Evolutionary conservation across 2,888 invertebrate species (phyloP).

Genomic region (Troglohyphantes excavatus): DNA sequence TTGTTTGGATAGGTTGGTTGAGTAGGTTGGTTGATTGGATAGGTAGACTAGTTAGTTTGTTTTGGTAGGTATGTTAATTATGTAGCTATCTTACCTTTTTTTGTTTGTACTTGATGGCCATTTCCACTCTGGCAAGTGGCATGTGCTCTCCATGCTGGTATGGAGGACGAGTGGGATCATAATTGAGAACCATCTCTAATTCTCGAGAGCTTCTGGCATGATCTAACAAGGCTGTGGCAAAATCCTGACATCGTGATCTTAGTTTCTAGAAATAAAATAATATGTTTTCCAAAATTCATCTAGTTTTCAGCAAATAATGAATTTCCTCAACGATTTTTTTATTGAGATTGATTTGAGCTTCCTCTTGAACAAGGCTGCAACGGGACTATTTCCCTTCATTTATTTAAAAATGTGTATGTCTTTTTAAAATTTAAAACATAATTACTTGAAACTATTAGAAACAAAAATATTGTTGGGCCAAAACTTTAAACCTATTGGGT

Average conservation of each 20-base stretch:
- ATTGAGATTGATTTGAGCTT: too few relatives aligned
- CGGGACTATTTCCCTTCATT: too few relatives aligned
- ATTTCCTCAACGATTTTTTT: too few relatives aligned
- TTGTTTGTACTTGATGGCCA: conserved; percentile 97
- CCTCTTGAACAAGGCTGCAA: too few relatives aligned
- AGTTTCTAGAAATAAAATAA: conserved; percentile 84
- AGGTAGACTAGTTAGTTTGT: too few relatives aligned
- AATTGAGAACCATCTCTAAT: conserved; percentile 93
- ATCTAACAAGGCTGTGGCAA: conserved; percentile 96
- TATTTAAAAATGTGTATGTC: too few relatives aligned
- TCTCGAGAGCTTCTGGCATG: conserved; percentile 98
- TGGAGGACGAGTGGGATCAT: conserved; percentile 67
- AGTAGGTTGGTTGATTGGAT: too few relatives aligned
- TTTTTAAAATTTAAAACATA: too few relatives aligned
- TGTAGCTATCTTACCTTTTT: conserved; percentile 87
- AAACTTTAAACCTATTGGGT: not conserved
- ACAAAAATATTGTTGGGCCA: not conserved
- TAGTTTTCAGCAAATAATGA: too few relatives aligned
- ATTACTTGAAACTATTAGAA: too few relatives aligned
- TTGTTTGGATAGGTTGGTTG: too few relatives aligned
- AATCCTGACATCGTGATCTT: conserved; percentile 96
- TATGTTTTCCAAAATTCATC: too few relatives aligned
- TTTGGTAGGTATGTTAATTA: not conserved
- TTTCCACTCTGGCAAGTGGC: conserved; percentile 97
- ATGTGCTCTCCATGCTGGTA: conserved; percentile 87